Evolutionary conservation across 2,797 vertebrate genomes (phyloP).

Genomic region (Liasis olivaceus): DNA sequence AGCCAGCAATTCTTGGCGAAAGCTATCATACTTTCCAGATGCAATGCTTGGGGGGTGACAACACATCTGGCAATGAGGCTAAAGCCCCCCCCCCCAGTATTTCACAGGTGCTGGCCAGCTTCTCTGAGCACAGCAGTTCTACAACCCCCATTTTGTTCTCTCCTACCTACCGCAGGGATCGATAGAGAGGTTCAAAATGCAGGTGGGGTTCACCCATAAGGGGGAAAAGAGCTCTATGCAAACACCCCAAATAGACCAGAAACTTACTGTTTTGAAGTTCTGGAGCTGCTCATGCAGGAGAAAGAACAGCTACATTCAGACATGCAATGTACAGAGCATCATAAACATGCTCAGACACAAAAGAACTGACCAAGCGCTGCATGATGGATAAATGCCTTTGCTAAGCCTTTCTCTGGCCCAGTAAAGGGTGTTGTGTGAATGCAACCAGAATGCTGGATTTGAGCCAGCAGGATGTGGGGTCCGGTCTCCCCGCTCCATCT

Average conservation of each 20-base stretch:
- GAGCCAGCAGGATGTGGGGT: neutral
- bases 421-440: too few species aligned
- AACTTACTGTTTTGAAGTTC: neutral
- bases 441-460: too few species aligned
- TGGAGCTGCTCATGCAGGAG: neutral
- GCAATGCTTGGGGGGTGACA: neutral
- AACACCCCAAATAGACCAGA: neutral
- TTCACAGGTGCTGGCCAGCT: neutral
- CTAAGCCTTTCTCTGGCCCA: too few species aligned
- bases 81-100: neutral
- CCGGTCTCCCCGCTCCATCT: neutral
- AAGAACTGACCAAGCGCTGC: too few species aligned
- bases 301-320: too few species aligned
- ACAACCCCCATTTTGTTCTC: neutral
- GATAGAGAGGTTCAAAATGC: neutral
- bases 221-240: neutral
- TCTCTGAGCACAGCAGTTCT: neutral
- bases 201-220: neutral
- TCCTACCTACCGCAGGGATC: too few species aligned
- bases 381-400: too few species aligned
- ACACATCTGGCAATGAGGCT: neutral
- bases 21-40: constrained; percentile 30
- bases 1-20: constrained; percentile 15
- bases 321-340: too few species aligned
- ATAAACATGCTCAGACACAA: too few species aligned